Evolutionary conservation across 2,797 vertebrate genomes (phyloP).

Genomic region (Coluber constrictor): DNA sequence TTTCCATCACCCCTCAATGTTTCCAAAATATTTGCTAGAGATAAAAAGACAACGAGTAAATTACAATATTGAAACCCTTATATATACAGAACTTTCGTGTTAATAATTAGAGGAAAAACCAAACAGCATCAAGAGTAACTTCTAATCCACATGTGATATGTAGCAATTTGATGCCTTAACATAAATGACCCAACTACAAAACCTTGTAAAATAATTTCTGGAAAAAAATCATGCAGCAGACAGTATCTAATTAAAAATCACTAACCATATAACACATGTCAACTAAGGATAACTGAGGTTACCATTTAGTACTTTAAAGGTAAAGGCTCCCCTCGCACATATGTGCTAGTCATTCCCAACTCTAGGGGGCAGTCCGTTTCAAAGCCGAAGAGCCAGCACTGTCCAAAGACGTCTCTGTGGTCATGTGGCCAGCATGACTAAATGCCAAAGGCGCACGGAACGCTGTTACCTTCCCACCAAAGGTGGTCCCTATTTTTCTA

Average conservation of each 20-base stretch:
- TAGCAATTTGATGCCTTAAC: background rate
- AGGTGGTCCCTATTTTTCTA: no score
- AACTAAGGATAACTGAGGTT: background rate
- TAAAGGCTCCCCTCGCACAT: no score
- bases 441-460: no score
- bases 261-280: background rate
- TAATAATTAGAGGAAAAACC: background rate
- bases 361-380: no score
- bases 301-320: background rate
- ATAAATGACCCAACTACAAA: background rate
- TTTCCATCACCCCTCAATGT: slow-evolving; percentile 94
- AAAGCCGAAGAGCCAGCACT: no score
- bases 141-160: background rate
- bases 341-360: no score
- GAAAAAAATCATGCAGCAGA: background rate
- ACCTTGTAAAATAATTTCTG: background rate
- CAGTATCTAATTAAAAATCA: background rate
- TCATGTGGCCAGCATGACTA: no score
- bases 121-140: background rate
- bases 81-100: background rate
- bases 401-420: no score
- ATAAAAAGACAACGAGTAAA: slow-evolving; percentile 40
- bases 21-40: slow-evolving; percentile 93
- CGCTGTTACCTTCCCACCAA: no score
- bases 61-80: slow-evolving; percentile 23